Evolutionary conservation across 2,113 vertebrate species (phyloP).

Genomic region (Gyps fulvus): DNA sequence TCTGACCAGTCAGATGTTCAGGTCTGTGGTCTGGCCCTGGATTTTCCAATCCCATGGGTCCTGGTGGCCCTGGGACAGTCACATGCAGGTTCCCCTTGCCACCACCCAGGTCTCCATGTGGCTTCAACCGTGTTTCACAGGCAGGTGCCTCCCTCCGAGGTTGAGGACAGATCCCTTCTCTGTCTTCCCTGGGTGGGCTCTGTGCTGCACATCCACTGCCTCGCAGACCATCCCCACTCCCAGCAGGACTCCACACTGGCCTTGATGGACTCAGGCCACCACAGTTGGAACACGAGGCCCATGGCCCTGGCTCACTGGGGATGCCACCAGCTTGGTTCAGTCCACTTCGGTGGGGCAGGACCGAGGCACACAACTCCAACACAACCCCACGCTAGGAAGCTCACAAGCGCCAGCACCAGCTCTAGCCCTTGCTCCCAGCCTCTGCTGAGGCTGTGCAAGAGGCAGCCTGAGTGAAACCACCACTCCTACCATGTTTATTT

Average conservation of each 20-base stretch:
- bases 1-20: no score
- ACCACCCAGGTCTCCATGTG: background rate
- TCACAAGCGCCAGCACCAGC: background rate
- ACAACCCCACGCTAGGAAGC: background rate
- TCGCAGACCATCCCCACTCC: background rate
- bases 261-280: background rate
- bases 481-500: background rate
- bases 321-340: background rate
- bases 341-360: background rate
- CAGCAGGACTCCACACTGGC: background rate
- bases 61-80: background rate
- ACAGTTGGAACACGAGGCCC: accelerated
- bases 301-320: accelerated
- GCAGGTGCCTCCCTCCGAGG: background rate
- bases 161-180: background rate
- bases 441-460: background rate
- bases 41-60: background rate
- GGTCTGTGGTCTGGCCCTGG: background rate
- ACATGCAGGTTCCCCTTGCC: background rate
- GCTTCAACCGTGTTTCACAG: background rate
- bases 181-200: background rate
- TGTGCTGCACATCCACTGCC: background rate
- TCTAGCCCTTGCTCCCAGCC: background rate
- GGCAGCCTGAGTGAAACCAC: background rate
- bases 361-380: background rate